phyloP scores from a whole-genome alignment of 2,888 invertebrate species.

The Chirona hameri region DNA sequence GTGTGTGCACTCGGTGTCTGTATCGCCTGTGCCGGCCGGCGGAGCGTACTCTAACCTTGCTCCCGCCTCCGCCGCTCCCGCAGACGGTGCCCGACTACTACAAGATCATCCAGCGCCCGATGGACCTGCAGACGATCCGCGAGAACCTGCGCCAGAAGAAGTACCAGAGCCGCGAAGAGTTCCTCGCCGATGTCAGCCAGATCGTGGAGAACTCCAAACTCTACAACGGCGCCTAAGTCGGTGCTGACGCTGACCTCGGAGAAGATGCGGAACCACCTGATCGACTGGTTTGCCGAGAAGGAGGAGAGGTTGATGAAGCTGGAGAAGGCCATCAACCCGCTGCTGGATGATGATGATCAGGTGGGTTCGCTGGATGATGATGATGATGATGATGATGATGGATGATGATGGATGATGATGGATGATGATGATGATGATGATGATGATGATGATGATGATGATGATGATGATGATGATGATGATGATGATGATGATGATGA shows the following conservation, averaged over 20 bases:
- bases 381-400: too few relatives aligned
- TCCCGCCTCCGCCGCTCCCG: constrained; percentile 37
- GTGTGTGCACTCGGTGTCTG: too few relatives aligned
- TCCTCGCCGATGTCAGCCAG: constrained; percentile 90
- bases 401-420: constrained; percentile 85
- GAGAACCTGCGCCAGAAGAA: constrained; percentile 82
- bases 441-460: constrained; percentile 59
- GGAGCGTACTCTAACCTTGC: too few relatives aligned
- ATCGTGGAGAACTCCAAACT: constrained; percentile 91
- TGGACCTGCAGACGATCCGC: constrained; percentile 94
- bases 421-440: constrained; percentile 60
- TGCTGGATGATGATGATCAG: constrained; percentile 94
- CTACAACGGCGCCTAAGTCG: constrained; percentile 85
- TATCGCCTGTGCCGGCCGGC: too few relatives aligned
- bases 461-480: constrained; percentile 76
- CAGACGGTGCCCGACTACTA: constrained; percentile 90
- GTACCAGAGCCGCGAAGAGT: constrained; percentile 93
- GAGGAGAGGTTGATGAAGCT: constrained; percentile 92
- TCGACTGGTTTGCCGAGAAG: constrained; percentile 81
- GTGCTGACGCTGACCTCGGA: constrained; percentile 80
- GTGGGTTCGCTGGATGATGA: constrained; percentile 34
- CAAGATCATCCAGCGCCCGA: constrained; percentile 83
- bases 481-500: constrained; percentile 76
- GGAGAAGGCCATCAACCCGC: constrained; percentile 97
- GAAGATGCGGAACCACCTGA: constrained; percentile 81